Conservation (phyloP, 1,140 invertebrate species). For the Limonius californicus region DNA sequence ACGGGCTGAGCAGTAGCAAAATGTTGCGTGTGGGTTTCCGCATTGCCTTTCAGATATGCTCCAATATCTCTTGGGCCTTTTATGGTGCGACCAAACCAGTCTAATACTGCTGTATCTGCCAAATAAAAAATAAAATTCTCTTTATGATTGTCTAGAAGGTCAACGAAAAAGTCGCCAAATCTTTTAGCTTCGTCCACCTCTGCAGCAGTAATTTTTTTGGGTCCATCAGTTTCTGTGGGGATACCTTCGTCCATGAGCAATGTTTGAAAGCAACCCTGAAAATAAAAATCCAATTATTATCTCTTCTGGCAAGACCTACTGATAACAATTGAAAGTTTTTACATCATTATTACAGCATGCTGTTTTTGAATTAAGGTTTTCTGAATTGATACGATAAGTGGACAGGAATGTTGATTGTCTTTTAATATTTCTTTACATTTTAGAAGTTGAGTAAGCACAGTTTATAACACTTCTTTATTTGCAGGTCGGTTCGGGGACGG, state of each 20-base stretch:
- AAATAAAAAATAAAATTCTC: constrained; percentile 46
- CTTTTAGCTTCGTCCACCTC: constrained; percentile 31
- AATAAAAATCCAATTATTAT: too few relatives aligned
- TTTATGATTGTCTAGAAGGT: constrained; percentile 41
- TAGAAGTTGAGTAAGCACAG: too few relatives aligned
- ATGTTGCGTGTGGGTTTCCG: constrained; percentile 33
- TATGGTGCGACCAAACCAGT: constrained; percentile 57
- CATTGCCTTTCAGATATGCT: constrained; percentile 34
- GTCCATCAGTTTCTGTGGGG: background rate
- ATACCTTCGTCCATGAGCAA: background rate
- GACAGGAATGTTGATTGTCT: too few relatives aligned
- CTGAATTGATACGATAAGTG: too few relatives aligned
- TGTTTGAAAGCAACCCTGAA: too few relatives aligned
- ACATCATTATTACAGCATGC: too few relatives aligned
- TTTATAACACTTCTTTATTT: too few relatives aligned
- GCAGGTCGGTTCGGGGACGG: constrained; percentile 42
- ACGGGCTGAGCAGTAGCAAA: constrained; percentile 32
- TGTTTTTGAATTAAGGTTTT: too few relatives aligned
- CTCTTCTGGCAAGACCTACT: too few relatives aligned
- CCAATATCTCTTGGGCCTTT: constrained; percentile 51
- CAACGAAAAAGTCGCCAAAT: constrained; percentile 39
- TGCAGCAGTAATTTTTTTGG: constrained; percentile 24
- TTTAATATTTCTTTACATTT: too few relatives aligned
- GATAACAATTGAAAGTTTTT: too few relatives aligned
- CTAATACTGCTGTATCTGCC: constrained; percentile 51